Evolutionary conservation across 2,888 invertebrate species (phyloP), one percentile per base, ranked within the genome.

Genomic region (Petrolisthes manimaculis): DNA sequence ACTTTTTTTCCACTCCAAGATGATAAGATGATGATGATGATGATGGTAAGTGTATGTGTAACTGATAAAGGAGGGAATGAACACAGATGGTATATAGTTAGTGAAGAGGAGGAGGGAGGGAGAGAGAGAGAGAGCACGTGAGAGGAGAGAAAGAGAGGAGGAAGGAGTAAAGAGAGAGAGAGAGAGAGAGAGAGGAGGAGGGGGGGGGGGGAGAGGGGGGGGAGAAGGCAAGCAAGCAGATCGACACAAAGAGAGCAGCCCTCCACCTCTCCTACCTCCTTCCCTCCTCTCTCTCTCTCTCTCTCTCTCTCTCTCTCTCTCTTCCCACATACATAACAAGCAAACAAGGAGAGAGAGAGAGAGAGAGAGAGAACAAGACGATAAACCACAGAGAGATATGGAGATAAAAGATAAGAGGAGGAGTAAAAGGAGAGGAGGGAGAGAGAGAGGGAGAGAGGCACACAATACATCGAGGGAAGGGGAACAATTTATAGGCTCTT

Each of bases 401-500:
- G 67, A 78, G 67, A 80, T 53, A 55, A 53, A 54, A 21, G 18
- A 9, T 18, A 71, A 21, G 5, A n/a, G 77, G 56, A 81, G 74
- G 74, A 6, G 75, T 21, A n/a, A 37, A 74, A n/a, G 37, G 75
- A 37, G 24, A 71, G 18, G 54, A 77, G 78, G n/a, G 75, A 67
- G 75, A 56, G 71, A 75, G 56, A 55, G 80, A 9, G n/a, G 51
- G 71, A 53, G 67, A 75, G 24, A 75, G 37, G n/a, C 8, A 21
- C 55, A 14, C 71, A 80, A 85, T 78, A 74, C 71, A 56, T 71
- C 74, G 77, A 8, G 37, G 74, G 74, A 75, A 61, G 54, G 83
- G 9, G 69, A 53, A 84, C 88, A 84, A 88, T 84, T 88, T 88
- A 88, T 84, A 80, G 84, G 67, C 75, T 71, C 84, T 71, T 88